A percentile compares a stretch with the other conserved stretches of the same genome.
Conservation (phyloP, 1,140 invertebrate species). For the Drosophila quadrilineata region DNA sequence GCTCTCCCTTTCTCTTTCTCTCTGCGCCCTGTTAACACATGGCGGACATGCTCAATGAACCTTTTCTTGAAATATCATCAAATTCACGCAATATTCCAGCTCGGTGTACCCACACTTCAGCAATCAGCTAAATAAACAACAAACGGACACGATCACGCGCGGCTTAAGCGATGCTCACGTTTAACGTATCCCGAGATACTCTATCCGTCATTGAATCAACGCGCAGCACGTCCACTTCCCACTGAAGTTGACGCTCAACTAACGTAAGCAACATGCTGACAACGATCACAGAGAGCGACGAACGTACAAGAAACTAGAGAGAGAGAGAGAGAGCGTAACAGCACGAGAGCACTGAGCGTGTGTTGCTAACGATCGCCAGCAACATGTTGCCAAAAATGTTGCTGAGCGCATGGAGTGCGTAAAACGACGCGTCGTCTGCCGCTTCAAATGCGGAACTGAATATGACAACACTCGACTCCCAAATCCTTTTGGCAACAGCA, state of each 20-base stretch:
- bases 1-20: no score
- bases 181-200: constrained; percentile 37
- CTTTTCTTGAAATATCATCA: constrained; percentile 37
- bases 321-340: neutral
- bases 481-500: constrained; percentile 53
- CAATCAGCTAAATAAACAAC: constrained; percentile 70
- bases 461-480: constrained; percentile 53
- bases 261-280: constrained; percentile 23
- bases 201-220: neutral
- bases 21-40: no score
- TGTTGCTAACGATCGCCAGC: constrained; percentile 1
- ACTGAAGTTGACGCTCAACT: constrained; percentile 20
- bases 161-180: constrained; percentile 17
- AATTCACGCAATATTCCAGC: constrained; percentile 43
- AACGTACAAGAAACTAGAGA: neutral
- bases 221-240: constrained; percentile 15
- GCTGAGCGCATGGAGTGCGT: constrained; percentile 38
- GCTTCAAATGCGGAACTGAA: constrained; percentile 70
- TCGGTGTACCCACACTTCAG: constrained; percentile 50
- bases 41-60: constrained; percentile 65
- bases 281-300: constrained; percentile 31
- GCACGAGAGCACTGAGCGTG: constrained; percentile 19
- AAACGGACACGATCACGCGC: constrained; percentile 35
- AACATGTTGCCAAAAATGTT: constrained; percentile 32
- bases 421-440: constrained; percentile 37